A percentile compares a stretch with the other conserved stretches of the same genome.
These are phyloP conservation scores for Actinia tenebrosa DNA, from an alignment of 64 coral and sea anemone genomes.

Conservation along the genomic window DNA sequence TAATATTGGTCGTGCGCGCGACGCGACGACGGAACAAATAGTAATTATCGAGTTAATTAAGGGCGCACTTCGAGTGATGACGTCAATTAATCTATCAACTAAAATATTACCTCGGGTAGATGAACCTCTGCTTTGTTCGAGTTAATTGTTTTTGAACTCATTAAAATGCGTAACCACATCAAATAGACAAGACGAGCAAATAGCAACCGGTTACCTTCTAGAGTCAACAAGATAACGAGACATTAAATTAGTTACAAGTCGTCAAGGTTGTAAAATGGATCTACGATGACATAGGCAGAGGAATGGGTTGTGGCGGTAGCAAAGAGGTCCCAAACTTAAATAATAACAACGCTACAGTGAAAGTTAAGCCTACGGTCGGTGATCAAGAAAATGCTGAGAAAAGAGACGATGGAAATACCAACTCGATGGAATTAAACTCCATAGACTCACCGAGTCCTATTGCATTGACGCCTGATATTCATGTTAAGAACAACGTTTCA, in stretches of 20 bases:
- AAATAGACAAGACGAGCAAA: neutral
- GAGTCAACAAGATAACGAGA: neutral
- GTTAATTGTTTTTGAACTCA: neutral
- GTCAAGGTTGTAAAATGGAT: neutral
- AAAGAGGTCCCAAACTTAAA: conserved; percentile 5
- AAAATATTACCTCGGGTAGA: neutral
- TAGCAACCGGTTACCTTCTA: neutral
- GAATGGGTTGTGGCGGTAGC: neutral
- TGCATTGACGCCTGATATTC: neutral
- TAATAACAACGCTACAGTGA: neutral
- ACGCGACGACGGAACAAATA: neutral
- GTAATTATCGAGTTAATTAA: neutral
- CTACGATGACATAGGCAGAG: neutral
- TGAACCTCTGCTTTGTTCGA: neutral
- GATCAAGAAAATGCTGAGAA: neutral
- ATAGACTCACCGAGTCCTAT: neutral
- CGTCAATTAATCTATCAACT: neutral
- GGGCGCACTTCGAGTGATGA: neutral
- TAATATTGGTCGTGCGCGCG: neutral
- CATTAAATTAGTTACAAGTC: neutral
- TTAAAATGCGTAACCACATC: conserved; percentile 9
- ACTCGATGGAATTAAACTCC: neutral
- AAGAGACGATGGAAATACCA: neutral
- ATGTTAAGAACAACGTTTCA: neutral
- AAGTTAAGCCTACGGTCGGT: neutral